Evolutionary conservation across 2,797 vertebrate genomes (phyloP).

Genomic region (Pseudochromis fuscus): DNA sequence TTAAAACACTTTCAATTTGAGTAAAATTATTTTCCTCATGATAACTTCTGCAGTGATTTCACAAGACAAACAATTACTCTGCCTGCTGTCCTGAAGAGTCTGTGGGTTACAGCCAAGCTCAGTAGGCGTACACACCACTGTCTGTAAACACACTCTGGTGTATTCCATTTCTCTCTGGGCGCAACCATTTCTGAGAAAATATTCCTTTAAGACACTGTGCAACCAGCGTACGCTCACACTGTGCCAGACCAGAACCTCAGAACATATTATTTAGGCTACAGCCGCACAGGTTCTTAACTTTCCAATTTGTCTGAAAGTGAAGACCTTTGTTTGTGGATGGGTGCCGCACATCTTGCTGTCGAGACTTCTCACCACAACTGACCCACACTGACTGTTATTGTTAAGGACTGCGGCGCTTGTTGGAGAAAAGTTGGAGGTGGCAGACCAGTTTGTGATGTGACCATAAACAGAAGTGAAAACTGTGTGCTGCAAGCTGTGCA

Average conservation of each 20-base stretch:
- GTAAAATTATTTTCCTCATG: constrained; percentile 8
- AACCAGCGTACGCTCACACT: constrained; percentile 36
- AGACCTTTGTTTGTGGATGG: constrained; percentile 58
- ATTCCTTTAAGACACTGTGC: constrained; percentile 45
- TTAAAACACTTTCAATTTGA: constrained; percentile 1
- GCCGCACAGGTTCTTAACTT: constrained; percentile 63
- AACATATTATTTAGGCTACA: constrained; percentile 70
- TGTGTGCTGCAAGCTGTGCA: not conserved
- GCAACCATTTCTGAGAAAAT: constrained; percentile 57
- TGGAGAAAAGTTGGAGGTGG: constrained; percentile 26
- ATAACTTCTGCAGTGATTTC: constrained; percentile 22
- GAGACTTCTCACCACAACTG: constrained; percentile 46
- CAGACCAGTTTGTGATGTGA: constrained; percentile 47
- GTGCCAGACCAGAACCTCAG: constrained; percentile 74
- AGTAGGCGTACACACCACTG: constrained; percentile 33
- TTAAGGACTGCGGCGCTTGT: constrained; percentile 39
- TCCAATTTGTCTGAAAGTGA: constrained; percentile 61
- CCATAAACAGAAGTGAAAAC: constrained; percentile 31
- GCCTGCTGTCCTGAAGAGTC: not conserved
- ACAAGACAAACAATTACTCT: constrained; percentile 37
- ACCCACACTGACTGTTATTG: constrained; percentile 52
- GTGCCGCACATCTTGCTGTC: constrained; percentile 45
- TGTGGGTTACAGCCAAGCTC: constrained; percentile 31
- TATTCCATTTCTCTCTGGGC: constrained; percentile 47
- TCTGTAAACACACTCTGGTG: constrained; percentile 49